Evolutionary conservation across 2,113 vertebrate genomes (phyloP), one percentile per base, ranked within the genome.

Genomic region (Gymnogyps californianus): DNA sequence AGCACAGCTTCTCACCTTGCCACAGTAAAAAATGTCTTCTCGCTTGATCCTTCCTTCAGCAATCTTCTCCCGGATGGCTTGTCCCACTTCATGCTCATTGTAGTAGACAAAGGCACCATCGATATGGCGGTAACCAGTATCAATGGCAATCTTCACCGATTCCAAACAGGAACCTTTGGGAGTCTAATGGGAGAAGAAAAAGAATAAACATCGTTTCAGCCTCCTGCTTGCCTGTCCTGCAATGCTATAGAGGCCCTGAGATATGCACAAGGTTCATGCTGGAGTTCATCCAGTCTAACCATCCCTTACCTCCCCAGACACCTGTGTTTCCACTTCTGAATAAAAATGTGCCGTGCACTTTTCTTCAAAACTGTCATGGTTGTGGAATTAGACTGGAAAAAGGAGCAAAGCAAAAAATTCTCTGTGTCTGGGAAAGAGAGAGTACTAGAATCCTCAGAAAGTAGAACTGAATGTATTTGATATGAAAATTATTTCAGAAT

Each of bases 21-120:
- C 99, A 16, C 99, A 99, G 96, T 99, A 99, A 96, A 99, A 99
- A 70, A 99, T 98, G 75, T 99, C 99, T 86, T 99, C 98, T 95
- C 99, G 95, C 91, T 72, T 98, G 55, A 99, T 98, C 6, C 97
- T 99, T 71, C 99, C 99, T 92, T 99, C 99, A 26, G 98, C 98
- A 38, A 99, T 99, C 97, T 99, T 99, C 87, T 99, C 98, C 49
- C 97, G 95, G 58, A 99, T 99, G 89, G 99, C 99, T 87, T 98
- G 98, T 40, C 99, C 99, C 10, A 99, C 99, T 93, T 99, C 99
- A 4, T 99, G 98, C 79, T 99, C 99, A 2, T 99, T 99, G 87
- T 69, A 84, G 93, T 99, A 99, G 83, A 99, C 85, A 88, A 98
- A 97, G 7, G 99, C 99, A 4, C 99, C 99, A 0, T 99, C 99